Percentiles rank a stretch among this genome's conserved stretches.
Conservation (phyloP, 2,797 vertebrate genomes). For the Platyrinchus mystaceus region DNA sequence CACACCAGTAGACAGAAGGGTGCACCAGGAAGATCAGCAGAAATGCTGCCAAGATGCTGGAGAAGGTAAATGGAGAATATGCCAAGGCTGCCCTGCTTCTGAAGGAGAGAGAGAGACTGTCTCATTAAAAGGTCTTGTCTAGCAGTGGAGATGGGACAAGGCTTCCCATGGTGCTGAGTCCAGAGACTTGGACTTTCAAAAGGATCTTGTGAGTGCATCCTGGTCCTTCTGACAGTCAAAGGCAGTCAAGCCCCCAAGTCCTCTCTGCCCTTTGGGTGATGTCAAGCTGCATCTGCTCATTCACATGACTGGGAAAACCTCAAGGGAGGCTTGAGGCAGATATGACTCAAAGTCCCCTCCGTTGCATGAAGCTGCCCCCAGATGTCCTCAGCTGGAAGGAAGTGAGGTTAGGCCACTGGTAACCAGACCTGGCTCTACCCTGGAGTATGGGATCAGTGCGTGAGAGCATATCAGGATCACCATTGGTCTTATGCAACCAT, state of each 20-base stretch:
- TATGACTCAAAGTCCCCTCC: not conserved
- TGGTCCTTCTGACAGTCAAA: not conserved
- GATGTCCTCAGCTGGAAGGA: not conserved
- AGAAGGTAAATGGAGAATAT: not conserved
- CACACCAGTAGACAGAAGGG: not conserved
- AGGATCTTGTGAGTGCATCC: not conserved
- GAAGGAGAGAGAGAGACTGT: not conserved
- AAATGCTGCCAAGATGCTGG: not conserved
- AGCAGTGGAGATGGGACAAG: not conserved
- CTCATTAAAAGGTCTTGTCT: not conserved
- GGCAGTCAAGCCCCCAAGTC: not conserved
- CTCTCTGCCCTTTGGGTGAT: not conserved
- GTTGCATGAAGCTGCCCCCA: not conserved
- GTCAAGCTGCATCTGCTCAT: not conserved
- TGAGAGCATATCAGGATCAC: not conserved
- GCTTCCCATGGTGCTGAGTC: not conserved
- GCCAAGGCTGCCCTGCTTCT: not conserved
- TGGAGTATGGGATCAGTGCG: accelerated
- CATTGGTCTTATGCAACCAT: not conserved
- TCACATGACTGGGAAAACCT: not conserved
- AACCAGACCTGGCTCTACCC: not conserved
- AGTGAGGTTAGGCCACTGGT: not conserved
- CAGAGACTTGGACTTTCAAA: not conserved
- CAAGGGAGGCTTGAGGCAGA: not conserved
- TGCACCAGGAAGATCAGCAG: not conserved